A percentile compares a stretch with the other conserved stretches of the same genome.
Evolutionary conservation across 1,140 invertebrate species (phyloP).

Genomic region (Gryon sp.): DNA sequence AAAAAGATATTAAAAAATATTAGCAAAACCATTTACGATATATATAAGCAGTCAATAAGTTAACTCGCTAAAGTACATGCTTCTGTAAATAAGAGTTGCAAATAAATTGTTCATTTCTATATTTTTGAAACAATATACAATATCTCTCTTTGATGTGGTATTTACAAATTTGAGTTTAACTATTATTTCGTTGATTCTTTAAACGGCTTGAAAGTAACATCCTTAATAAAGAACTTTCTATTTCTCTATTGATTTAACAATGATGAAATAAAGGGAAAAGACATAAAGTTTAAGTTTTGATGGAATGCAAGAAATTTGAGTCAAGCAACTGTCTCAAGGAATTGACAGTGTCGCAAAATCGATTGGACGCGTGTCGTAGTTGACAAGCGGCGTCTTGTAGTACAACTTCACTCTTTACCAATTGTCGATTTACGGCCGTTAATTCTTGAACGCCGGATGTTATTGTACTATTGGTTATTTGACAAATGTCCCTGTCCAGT

Average conservation of each 20-base stretch:
- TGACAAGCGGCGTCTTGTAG: slow-evolving; percentile 76
- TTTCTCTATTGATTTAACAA: no score
- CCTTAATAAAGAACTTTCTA: neutral
- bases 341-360: slow-evolving; percentile 67
- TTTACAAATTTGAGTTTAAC: slow-evolving; percentile 55
- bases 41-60: slow-evolving; percentile 30
- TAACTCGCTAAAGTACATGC: slow-evolving; percentile 27
- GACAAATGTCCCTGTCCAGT: slow-evolving; percentile 71
- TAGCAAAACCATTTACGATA: slow-evolving; percentile 39
- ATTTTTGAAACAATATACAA: slow-evolving; percentile 57
- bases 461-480: slow-evolving; percentile 70
- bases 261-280: no score
- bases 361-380: slow-evolving; percentile 68
- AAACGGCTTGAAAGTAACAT: slow-evolving; percentile 44
- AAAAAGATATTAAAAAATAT: slow-evolving; percentile 40
- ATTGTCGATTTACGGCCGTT: slow-evolving; percentile 72
- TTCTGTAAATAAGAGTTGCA: slow-evolving; percentile 53
- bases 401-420: slow-evolving; percentile 75
- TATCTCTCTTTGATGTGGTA: slow-evolving; percentile 18
- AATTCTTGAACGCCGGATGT: slow-evolving; percentile 71
- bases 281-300: slow-evolving; percentile 67
- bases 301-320: slow-evolving; percentile 71
- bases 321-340: slow-evolving; percentile 70
- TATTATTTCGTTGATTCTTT: neutral
- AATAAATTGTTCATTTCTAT: slow-evolving; percentile 52